Base-by-base conservation (phyloP, 2,797 vertebrate species). In the Rallus crepitans region DNA sequence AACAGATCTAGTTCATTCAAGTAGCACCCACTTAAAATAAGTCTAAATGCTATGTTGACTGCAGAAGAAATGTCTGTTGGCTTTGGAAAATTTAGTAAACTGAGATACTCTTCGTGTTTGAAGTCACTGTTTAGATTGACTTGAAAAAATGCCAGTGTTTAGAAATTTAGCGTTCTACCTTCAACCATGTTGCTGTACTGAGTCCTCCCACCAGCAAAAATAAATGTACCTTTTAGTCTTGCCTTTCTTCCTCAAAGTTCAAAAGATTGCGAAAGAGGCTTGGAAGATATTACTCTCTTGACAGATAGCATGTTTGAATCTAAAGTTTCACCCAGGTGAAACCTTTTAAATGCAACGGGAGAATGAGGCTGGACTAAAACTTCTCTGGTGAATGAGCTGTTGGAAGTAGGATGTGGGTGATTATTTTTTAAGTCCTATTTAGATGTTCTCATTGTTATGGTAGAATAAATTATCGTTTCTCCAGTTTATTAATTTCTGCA, bases 171-270 rank as follows among this genome's bases (percentile, higher is more conserved):
- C 16, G 66, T 79, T 77, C 15, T 59, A 13, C 11, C 15, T 6
- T 30, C 27, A 30, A 14, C 5, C 1, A 3, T 18, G 7, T 27
- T 82, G 15, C 4, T 56, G 4, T 35, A 50, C 4, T 57, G 19
- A 45, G 42, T 45, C 42, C 18, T 45, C 42, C 42, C 42, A 45
- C 42, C 42, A 45, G 42, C 18, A 45, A 45, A 45, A 45, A 18
- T 45, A 45, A 45, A 45, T 19, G 42, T 19, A 45, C 42, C 42
- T 19, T 19, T 37, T 42, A 24, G 15, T 33, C 3, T 24, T 33
- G 0, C 33, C 1, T 37, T 8, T 20, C 3, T 12, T 12, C 2
- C 2, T 6, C 4, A 65, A 42, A 8, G 4, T 9, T 28, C 4
- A 35, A 17, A 72, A 61, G 3, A 20, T 42, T 17, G 5, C 1